These are phyloP conservation scores for Erinaceus europaeus DNA, from an alignment of 2,113 vertebrate species.

Conservation along the genomic window DNA sequence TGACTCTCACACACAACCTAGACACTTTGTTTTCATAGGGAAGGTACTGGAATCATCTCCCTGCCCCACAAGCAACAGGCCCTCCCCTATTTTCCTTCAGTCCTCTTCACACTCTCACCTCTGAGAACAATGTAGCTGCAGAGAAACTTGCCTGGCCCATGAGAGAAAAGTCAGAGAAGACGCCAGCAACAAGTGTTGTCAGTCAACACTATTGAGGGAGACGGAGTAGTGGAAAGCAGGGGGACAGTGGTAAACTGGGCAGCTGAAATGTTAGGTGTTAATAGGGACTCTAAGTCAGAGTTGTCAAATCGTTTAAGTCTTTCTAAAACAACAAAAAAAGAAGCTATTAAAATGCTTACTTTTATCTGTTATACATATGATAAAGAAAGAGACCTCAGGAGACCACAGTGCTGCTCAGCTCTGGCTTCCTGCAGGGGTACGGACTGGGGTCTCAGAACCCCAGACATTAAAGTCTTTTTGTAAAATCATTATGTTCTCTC, in stretches of 20 bases:
- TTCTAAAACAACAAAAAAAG: no score
- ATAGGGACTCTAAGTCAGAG: background rate
- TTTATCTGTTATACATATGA: no score
- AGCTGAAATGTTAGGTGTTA: background rate
- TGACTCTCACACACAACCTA: background rate
- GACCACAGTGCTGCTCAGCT: no score
- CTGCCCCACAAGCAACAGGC: background rate
- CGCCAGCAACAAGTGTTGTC: rapidly evolving
- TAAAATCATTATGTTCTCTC: no score
- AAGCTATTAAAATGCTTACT: no score
- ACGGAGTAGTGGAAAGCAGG: rapidly evolving
- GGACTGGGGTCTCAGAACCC: no score
- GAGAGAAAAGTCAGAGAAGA: background rate
- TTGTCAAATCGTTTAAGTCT: background rate
- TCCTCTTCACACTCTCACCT: background rate
- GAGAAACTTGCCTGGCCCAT: background rate
- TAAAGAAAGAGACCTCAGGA: no score
- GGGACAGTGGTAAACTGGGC: background rate
- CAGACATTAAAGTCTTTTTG: no score
- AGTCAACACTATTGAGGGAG: rapidly evolving
- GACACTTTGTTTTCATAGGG: background rate
- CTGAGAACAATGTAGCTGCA: background rate
- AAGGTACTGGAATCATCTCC: background rate
- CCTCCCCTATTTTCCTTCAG: background rate
- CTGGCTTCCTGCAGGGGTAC: no score